Percentiles rank a stretch among this genome's conserved stretches.
Evolutionary conservation across 2,888 invertebrate genomes (phyloP).

Genomic region (Athrips mouffetella): DNA sequence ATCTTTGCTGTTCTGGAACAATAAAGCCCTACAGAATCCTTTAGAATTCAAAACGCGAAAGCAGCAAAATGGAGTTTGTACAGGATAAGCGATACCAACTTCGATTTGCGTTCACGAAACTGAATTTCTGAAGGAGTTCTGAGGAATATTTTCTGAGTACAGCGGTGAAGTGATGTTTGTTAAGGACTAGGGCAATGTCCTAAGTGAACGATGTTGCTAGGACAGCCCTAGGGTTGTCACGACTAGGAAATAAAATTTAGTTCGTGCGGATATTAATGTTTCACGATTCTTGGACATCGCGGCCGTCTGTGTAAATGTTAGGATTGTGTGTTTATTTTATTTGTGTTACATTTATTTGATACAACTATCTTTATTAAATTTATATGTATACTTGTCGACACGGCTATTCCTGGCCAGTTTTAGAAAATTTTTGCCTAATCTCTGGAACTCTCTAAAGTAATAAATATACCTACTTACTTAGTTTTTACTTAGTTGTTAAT

Average conservation of each 20-base stretch:
- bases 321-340: background rate
- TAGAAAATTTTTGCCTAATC: no score
- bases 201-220: conserved; percentile 61
- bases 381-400: no score
- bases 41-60: background rate
- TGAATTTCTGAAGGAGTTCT: conserved; percentile 15
- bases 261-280: conserved; percentile 4
- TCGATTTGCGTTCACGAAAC: conserved; percentile 18
- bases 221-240: conserved; percentile 65
- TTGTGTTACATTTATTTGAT: background rate
- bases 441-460: no score
- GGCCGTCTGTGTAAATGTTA: conserved; percentile 3
- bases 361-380: no score
- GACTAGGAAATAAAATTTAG: conserved; percentile 36
- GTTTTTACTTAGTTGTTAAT: no score
- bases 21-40: conserved; percentile 10
- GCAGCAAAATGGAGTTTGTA: conserved; percentile 22
- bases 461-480: no score
- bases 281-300: conserved; percentile 1
- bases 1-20: conserved; percentile 17
- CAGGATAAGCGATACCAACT: conserved; percentile 28
- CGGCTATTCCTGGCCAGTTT: no score
- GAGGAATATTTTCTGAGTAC: conserved; percentile 24
- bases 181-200: conserved; percentile 61
- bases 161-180: conserved; percentile 35